phyloP scores from a whole-genome alignment of 1,140 invertebrate genomes.

The Whitmania pigra region DNA sequence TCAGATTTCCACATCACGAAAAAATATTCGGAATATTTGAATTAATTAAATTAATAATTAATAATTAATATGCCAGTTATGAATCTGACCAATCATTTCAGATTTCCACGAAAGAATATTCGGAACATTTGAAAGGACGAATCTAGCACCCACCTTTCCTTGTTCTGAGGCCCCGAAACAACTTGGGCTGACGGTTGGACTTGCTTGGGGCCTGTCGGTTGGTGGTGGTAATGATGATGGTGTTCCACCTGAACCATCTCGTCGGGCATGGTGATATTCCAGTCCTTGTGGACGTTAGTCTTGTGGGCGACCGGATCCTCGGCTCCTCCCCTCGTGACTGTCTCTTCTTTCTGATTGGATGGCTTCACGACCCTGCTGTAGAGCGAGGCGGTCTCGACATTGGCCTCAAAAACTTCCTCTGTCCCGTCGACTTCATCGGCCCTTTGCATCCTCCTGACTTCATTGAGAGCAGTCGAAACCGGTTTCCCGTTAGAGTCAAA shows the following conservation, averaged over 20 bases:
- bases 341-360: neutral
- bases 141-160: neutral
- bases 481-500: neutral
- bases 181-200: neutral
- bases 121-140: neutral
- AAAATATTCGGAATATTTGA: too few relatives aligned
- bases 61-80: too few relatives aligned
- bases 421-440: neutral
- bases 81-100: neutral
- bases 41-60: too few relatives aligned
- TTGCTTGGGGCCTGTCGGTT: neutral
- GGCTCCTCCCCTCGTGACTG: neutral
- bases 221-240: neutral
- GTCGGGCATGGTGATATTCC: conserved; percentile 1
- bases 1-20: too few relatives aligned
- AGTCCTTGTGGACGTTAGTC: neutral
- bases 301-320: too few relatives aligned
- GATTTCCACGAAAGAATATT: too few relatives aligned
- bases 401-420: neutral
- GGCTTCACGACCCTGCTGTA: conserved; percentile 7
- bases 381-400: neutral
- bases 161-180: neutral
- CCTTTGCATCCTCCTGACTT: neutral
- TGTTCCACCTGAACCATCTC: neutral
- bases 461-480: too few relatives aligned